Evolutionary conservation across 2,113 vertebrate genomes (phyloP).

Genomic region (Seriola aureovittata): DNA sequence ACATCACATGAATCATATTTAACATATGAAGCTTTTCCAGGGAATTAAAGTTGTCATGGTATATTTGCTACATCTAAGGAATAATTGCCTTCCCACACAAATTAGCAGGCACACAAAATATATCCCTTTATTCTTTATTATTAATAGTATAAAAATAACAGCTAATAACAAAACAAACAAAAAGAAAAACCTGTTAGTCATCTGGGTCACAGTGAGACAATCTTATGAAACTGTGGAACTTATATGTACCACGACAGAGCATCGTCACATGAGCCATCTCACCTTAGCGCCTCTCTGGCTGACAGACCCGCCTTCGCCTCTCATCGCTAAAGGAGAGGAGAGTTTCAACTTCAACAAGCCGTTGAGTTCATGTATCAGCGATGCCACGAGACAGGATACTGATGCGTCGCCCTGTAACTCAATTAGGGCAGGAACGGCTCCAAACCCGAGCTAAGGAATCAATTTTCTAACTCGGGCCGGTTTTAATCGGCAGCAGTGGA

Average conservation of each 20-base stretch:
- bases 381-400: slow-evolving; percentile 45
- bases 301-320: not conserved
- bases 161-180: not conserved
- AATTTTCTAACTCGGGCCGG: slow-evolving; percentile 58
- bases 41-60: not conserved
- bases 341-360: slow-evolving; percentile 1
- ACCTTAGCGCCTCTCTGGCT: not conserved
- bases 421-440: slow-evolving; percentile 65
- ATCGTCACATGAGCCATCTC: not conserved
- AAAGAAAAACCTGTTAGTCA: not conserved
- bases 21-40: slow-evolving; percentile 4
- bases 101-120: not conserved
- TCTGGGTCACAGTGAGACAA: slow-evolving; percentile 3
- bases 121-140: not conserved
- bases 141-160: not conserved
- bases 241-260: not conserved
- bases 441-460: slow-evolving; percentile 69
- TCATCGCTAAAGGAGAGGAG: not conserved
- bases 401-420: slow-evolving; percentile 61
- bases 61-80: not conserved
- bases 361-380: slow-evolving; percentile 34
- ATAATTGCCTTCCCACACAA: not conserved
- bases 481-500: slow-evolving; percentile 62
- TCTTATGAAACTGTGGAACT: not conserved
- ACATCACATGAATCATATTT: not conserved